phyloP scores from a whole-genome alignment of 2,888 invertebrate species.

The Drosophila anomelani region DNA sequence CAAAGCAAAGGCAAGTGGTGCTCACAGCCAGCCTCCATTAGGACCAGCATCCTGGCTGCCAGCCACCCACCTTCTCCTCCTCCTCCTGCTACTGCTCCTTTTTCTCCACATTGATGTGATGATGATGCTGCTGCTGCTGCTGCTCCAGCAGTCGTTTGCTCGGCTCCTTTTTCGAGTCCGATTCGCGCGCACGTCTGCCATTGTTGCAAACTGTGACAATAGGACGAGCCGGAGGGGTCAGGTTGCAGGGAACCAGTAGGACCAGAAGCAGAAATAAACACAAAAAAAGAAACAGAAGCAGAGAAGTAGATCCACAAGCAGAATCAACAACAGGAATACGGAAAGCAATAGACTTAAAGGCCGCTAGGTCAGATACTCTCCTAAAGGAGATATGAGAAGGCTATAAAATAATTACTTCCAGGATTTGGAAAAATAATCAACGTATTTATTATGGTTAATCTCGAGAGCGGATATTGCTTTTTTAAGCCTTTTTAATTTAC shows the following conservation, averaged over 20 bases:
- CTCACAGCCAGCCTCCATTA: conserved; percentile 19
- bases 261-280: conserved; percentile 17
- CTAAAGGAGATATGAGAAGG: not conserved
- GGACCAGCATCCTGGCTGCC: conserved; percentile 1
- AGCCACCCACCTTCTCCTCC: not conserved
- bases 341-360: conserved; percentile 21
- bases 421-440: not conserved
- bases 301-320: conserved; percentile 30
- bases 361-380: conserved; percentile 23
- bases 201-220: conserved; percentile 78
- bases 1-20: conserved; percentile 23
- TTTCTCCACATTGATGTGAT: conserved; percentile 14
- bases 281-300: conserved; percentile 5
- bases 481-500: too few species aligned
- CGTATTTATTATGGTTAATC: too few species aligned
- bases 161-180: conserved; percentile 75
- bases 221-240: conserved; percentile 51
- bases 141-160: conserved; percentile 40
- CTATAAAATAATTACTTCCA: not conserved
- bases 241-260: conserved; percentile 17
- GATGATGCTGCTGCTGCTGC: conserved; percentile 29
- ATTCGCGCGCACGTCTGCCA: conserved; percentile 75
- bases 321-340: conserved; percentile 33
- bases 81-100: conserved; percentile 28
- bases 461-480: too few species aligned